Conservation (phyloP, 1,140 invertebrate genomes). For the Ectropis grisescens region DNA sequence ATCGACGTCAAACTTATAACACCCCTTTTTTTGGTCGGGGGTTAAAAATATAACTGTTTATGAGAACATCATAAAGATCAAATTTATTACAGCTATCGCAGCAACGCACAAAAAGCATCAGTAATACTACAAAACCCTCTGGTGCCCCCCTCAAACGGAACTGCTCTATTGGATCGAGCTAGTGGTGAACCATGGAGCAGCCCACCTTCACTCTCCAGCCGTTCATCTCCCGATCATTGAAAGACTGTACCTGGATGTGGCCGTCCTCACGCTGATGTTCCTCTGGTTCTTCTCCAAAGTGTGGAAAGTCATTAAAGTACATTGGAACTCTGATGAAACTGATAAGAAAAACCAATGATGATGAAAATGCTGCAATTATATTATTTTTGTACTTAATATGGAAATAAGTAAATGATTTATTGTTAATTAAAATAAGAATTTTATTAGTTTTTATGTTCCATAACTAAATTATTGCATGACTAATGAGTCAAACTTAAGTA, state of each 20-base stretch:
- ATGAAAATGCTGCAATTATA: too few species aligned
- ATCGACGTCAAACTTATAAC: too few species aligned
- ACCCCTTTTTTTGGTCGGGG: too few species aligned
- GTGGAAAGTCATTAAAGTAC: conserved; percentile 19
- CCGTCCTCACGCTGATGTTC: conserved; percentile 13
- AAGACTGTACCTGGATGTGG: conserved; percentile 20
- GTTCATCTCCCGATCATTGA: conserved; percentile 15
- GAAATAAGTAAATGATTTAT: too few species aligned
- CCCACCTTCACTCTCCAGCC: conserved; percentile 24
- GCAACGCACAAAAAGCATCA: conserved; percentile 15
- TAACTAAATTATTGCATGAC: too few species aligned
- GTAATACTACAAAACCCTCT: conserved; percentile 19
- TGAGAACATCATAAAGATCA: too few species aligned
- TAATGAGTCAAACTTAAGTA: too few species aligned
- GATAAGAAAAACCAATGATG: conserved; percentile 8
- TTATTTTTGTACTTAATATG: too few species aligned
- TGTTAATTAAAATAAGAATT: too few species aligned
- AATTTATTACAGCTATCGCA: conserved; percentile 23
- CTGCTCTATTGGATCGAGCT: conserved; percentile 27
- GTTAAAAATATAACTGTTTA: too few species aligned
- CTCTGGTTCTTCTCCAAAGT: conserved; percentile 29
- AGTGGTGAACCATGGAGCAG: conserved; percentile 26
- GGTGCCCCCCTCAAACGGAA: conserved; percentile 17
- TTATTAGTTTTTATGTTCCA: too few species aligned
- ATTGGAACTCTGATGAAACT: conserved; percentile 6